A percentile compares a stretch with the other conserved stretches of the same genome.
Conservation (phyloP, 2,888 invertebrate species). For the Tipula vernalis region DNA sequence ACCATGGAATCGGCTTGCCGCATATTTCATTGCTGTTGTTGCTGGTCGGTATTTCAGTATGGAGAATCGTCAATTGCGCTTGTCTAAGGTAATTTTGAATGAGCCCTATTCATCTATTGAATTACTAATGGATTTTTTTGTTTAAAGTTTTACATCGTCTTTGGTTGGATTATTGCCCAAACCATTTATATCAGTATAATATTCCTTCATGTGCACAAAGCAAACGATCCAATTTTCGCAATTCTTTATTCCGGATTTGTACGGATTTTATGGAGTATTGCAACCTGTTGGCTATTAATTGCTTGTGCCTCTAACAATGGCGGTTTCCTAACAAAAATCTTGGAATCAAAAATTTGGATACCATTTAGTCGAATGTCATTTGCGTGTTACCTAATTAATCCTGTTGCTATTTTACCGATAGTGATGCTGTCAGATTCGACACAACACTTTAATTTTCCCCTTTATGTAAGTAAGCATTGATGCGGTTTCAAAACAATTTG, state of each 20-base stretch:
- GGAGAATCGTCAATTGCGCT: slow-evolving; percentile 22
- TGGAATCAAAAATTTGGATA: neutral
- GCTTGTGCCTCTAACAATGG: neutral
- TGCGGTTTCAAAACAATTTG: neutral
- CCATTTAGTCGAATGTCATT: neutral
- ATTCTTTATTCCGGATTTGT: neutral
- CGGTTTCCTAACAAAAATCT: neutral
- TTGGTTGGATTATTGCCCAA: neutral
- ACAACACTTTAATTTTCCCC: neutral
- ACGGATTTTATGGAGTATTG: neutral
- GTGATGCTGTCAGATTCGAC: neutral
- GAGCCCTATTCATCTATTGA: no score
- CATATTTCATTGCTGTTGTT: slow-evolving; percentile 30
- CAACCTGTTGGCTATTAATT: neutral
- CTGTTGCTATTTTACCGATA: neutral
- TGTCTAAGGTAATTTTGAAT: slow-evolving; percentile 21
- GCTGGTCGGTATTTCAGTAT: slow-evolving; percentile 30
- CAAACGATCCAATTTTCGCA: neutral
- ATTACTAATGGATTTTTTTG: no score
- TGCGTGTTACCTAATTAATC: neutral
- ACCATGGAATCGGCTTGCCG: slow-evolving; percentile 31
- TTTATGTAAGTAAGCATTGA: neutral
- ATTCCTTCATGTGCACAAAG: neutral
- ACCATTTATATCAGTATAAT: neutral
- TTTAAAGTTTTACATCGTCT: neutral